Percentiles rank a stretch among this genome's conserved stretches.
These are phyloP conservation scores for Daboia siamensis DNA, from an alignment of 2,113 vertebrate species.

Conservation along the genomic window DNA sequence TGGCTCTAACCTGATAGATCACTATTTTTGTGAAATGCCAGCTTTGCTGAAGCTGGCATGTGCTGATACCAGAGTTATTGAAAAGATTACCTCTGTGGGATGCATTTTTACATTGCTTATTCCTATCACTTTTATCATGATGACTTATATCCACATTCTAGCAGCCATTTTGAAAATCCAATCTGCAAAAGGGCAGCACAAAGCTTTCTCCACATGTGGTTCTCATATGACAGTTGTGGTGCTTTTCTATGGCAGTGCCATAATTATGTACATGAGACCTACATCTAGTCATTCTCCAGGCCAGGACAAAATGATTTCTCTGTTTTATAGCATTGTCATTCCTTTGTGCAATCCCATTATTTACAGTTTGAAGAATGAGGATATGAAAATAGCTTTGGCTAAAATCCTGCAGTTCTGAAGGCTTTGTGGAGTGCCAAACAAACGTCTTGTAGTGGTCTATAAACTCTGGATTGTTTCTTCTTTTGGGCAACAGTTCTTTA, in stretches of 20 bases:
- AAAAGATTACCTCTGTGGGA: constrained; percentile 11
- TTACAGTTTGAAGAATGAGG: constrained; percentile 58
- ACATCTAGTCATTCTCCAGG: constrained; percentile 37
- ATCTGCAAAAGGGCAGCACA: constrained; percentile 35
- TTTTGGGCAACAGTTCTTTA: background rate
- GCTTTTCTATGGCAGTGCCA: constrained; percentile 47
- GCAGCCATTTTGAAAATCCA: constrained; percentile 31
- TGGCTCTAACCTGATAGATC: constrained; percentile 37
- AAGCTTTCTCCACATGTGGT: constrained; percentile 50
- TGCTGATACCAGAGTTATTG: background rate
- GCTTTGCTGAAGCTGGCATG: constrained; percentile 50
- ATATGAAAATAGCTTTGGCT: constrained; percentile 42
- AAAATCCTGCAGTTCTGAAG: background rate
- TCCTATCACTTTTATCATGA: constrained; percentile 32
- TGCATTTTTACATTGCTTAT: constrained; percentile 23
- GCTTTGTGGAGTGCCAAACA: background rate
- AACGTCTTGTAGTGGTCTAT: background rate
- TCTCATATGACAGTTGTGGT: constrained; percentile 42
- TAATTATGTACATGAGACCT: constrained; percentile 54
- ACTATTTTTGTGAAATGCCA: constrained; percentile 56
- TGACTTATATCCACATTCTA: constrained; percentile 41
- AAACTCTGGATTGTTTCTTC: background rate
- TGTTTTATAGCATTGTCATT: constrained; percentile 48
- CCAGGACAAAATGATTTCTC: constrained; percentile 39
- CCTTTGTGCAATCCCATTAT: constrained; percentile 59